Evolutionary conservation across 2,113 vertebrate genomes (phyloP).

Genomic region (Zingel zingel): DNA sequence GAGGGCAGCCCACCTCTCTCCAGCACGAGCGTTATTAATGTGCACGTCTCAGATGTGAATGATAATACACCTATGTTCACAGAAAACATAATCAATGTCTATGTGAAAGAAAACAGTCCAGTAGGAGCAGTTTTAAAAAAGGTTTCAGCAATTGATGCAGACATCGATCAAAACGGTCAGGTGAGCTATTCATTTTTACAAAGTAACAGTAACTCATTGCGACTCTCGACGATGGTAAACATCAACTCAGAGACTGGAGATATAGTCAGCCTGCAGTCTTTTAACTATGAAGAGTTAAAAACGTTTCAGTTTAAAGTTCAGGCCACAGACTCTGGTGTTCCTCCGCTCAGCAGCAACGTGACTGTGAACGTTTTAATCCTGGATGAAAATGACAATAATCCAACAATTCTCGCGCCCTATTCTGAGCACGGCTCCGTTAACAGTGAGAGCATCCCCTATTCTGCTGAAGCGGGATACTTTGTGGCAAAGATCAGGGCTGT

Average conservation of each 20-base stretch:
- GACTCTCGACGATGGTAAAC: conserved; percentile 43
- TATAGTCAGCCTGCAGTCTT: conserved; percentile 68
- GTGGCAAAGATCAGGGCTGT: conserved; percentile 76
- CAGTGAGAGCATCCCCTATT: conserved; percentile 84
- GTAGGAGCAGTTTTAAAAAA: conserved; percentile 64
- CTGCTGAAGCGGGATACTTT: conserved; percentile 85
- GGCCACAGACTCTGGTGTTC: conserved; percentile 64
- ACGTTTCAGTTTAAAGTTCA: conserved; percentile 54
- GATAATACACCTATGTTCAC: conserved; percentile 88
- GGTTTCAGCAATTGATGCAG: conserved; percentile 72
- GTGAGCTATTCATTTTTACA: conserved; percentile 68
- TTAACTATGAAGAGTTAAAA: conserved; percentile 70
- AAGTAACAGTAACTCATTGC: neutral
- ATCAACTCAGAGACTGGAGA: conserved; percentile 79
- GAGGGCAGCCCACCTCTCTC: conserved; percentile 86
- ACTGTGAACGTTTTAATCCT: no score
- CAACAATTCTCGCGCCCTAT: conserved; percentile 54
- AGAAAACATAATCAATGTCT: conserved; percentile 66
- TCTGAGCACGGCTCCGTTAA: conserved; percentile 56
- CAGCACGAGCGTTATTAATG: conserved; percentile 72
- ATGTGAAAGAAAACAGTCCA: conserved; percentile 81
- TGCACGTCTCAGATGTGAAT: conserved; percentile 89
- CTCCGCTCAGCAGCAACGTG: conserved; percentile 34
- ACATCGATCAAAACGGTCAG: conserved; percentile 64
- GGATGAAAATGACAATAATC: conserved; percentile 44